Conservation (phyloP, 2,888 invertebrate species). For the Neuroscelio doddi region DNA sequence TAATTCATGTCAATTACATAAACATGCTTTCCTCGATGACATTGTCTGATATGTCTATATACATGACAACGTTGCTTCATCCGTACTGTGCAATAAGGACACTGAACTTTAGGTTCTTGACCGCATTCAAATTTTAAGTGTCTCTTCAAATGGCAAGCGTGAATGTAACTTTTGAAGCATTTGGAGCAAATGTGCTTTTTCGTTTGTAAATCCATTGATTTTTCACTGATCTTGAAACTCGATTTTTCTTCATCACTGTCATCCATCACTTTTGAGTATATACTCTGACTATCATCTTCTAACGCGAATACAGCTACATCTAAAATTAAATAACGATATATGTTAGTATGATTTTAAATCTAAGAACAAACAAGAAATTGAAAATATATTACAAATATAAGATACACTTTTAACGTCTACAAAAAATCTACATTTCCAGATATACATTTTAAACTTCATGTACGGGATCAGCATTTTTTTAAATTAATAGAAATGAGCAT, state of each 20-base stretch:
- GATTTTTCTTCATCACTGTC: slow-evolving; percentile 2
- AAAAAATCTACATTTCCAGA: too few species aligned
- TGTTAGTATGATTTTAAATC: slow-evolving; percentile 12
- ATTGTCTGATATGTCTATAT: slow-evolving; percentile 59
- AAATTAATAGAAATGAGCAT: too few species aligned
- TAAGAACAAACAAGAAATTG: too few species aligned
- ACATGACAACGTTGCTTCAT: slow-evolving; percentile 64
- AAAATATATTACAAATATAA: not conserved
- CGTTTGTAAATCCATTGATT: not conserved
- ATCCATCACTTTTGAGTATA: not conserved
- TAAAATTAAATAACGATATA: slow-evolving; percentile 20
- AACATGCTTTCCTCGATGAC: slow-evolving; percentile 42
- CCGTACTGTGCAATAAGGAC: slow-evolving; percentile 60
- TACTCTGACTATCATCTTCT: not conserved
- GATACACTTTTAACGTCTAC: not conserved
- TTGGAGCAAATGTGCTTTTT: slow-evolving; percentile 59
- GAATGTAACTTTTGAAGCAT: slow-evolving; percentile 64
- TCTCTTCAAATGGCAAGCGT: slow-evolving; percentile 63
- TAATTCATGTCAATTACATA: slow-evolving; percentile 14
- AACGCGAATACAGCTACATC: slow-evolving; percentile 8
- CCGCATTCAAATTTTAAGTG: slow-evolving; percentile 73
- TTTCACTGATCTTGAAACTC: not conserved
- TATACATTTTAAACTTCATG: too few species aligned
- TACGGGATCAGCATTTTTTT: too few species aligned
- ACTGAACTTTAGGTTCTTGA: slow-evolving; percentile 63